Evolutionary conservation across 2,797 vertebrate genomes (phyloP).

Genomic region (Crypturellus tataupa): DNA sequence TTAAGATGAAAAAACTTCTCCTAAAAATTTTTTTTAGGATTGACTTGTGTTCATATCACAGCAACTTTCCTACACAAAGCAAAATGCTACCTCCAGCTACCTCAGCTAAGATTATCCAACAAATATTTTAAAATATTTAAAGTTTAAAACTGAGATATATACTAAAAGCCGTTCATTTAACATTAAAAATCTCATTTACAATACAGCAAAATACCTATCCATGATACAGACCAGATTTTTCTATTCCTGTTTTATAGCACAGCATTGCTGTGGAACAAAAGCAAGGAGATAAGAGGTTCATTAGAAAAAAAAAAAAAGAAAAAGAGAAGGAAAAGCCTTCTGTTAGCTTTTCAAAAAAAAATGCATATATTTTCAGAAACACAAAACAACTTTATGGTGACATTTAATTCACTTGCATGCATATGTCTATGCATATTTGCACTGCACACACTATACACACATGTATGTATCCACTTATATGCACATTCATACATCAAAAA

Average conservation of each 20-base stretch:
- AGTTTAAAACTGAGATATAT: neutral
- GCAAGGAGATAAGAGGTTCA: neutral
- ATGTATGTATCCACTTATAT: neutral
- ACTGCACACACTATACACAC: neutral
- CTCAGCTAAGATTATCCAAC: neutral
- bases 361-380: neutral
- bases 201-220: neutral
- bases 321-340: neutral
- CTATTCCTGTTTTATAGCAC: constrained; percentile 27
- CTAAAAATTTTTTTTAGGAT: neutral
- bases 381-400: neutral
- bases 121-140: neutral
- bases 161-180: neutral
- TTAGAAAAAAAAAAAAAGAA: no score
- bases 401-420: neutral
- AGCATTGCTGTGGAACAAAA: constrained; percentile 39
- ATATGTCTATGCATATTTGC: neutral
- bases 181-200: neutral
- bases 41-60: neutral
- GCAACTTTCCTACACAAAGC: neutral
- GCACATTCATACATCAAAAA: neutral
- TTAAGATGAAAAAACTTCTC: neutral
- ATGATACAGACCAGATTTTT: constrained; percentile 28
- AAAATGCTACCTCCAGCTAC: neutral
- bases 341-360: neutral